Base-by-base conservation (phyloP, 2,888 invertebrate species). In the Elaeidobius kamerunicus region DNA sequence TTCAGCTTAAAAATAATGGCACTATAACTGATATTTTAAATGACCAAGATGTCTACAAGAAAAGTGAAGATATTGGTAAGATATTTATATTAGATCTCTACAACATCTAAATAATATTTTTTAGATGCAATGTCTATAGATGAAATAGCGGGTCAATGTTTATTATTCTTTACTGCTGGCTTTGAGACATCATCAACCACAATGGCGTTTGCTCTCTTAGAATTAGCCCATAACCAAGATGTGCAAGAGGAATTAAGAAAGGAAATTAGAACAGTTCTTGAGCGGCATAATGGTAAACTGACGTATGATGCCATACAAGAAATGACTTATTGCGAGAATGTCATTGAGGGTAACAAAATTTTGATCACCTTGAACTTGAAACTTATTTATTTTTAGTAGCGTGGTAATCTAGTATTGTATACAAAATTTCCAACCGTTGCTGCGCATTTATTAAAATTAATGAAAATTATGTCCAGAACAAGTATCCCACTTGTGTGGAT, bases 151-250 rank as follows among this genome's bases (percentile, higher is more conserved):
- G 63, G 62, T 6, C 63, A 64, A 44, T 41, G 60, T 46, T 60
- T 62, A 30, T 40, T 63, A 11, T 63, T 63, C 41, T 63, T 63
- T 38, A 32, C 52, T 9, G 63, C 63, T 7, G 62, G 63, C 15
- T 63, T 60, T 42, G 63, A 63, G 50, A 63, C 63, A 2, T 63
- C 62, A 35, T 58, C 63, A 1, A 61, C 61, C 0, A 61, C 63
- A 2, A 63, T 62, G 62, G 60, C 61, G 6, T 63, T 62, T 20
- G 57, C 55, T 11, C 43, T 63, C 12, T 62, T 56, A 38, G 56
- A 61, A 47, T 49, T 63, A 17, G 47, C 59, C 6, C 36, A 17
- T 2, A 49, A 62, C 39, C 59, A 43, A 7, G 56, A 59, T 3
- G 44, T 63, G 15, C 63, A 63, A 30, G 50, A 61, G 1, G 61